Conservation (phyloP, 2,113 vertebrate genomes). For the Oryzias curvinotus region DNA sequence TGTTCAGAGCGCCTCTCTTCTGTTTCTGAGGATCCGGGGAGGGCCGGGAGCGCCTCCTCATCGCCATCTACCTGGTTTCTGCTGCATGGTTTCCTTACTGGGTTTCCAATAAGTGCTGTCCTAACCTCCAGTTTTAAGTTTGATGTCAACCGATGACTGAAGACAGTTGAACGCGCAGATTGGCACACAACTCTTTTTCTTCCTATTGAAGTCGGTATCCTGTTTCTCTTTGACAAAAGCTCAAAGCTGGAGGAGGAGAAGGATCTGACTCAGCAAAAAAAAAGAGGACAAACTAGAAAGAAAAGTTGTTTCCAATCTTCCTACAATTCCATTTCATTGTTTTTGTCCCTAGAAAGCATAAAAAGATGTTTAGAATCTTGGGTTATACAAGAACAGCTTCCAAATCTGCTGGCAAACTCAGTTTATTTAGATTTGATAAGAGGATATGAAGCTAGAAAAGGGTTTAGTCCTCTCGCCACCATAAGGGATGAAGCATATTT, state of each 20-base stretch:
- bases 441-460: neutral
- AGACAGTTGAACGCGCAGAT: conserved; percentile 49
- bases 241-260: conserved; percentile 31
- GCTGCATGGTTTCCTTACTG: conserved; percentile 54
- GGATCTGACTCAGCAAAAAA: conserved; percentile 18
- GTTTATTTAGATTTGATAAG: conserved; percentile 30
- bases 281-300: too few relatives aligned
- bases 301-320: too few relatives aligned
- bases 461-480: too few relatives aligned
- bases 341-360: too few relatives aligned
- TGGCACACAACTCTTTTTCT: conserved; percentile 33
- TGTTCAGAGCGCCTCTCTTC: conserved; percentile 25
- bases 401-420: too few relatives aligned
- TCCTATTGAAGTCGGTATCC: conserved; percentile 35
- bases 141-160: conserved; percentile 60
- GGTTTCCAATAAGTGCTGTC: conserved; percentile 38
- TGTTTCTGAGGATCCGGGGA: conserved; percentile 18
- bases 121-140: conserved; percentile 31
- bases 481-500: neutral
- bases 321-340: neutral
- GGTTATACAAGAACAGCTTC: too few relatives aligned
- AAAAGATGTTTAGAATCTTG: too few relatives aligned
- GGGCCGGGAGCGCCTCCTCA: conserved; percentile 6
- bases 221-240: conserved; percentile 42
- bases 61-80: conserved; percentile 4